A percentile compares a stretch with the other conserved stretches of the same genome.
Evolutionary conservation across 2,888 invertebrate species (phyloP).

Genomic region (Diadegma fenestrale): DNA sequence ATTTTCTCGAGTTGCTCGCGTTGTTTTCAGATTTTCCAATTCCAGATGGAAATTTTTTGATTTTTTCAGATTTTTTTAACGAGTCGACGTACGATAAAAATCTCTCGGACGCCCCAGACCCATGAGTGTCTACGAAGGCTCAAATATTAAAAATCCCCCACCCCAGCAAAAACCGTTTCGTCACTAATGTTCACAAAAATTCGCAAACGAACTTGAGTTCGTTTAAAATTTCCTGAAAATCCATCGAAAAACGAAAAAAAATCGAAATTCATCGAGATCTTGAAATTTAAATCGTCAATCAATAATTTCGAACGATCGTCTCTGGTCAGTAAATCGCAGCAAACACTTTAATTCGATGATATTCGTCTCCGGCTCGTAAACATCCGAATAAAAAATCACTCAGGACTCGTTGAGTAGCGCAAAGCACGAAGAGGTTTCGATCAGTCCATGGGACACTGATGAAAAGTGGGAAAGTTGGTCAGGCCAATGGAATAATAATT

Average conservation of each 20-base stretch:
- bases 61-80: no score
- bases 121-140: no score
- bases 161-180: neutral
- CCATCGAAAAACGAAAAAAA: neutral
- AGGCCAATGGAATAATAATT: constrained; percentile 63
- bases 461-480: constrained; percentile 50
- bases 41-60: no score
- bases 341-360: neutral
- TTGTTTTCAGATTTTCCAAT: no score
- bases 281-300: neutral
- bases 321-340: neutral
- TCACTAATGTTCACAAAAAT: neutral
- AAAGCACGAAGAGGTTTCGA: neutral
- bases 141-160: neutral
- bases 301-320: neutral
- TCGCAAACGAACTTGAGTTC: neutral
- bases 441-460: constrained; percentile 11
- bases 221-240: neutral
- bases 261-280: neutral
- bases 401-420: neutral
- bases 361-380: neutral
- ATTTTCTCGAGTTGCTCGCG: no score
- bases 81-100: no score
- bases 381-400: neutral
- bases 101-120: no score